Percentiles rank a stretch among this genome's conserved stretches.
Conservation (phyloP, 2,113 vertebrate genomes). For the Channa maculata region DNA sequence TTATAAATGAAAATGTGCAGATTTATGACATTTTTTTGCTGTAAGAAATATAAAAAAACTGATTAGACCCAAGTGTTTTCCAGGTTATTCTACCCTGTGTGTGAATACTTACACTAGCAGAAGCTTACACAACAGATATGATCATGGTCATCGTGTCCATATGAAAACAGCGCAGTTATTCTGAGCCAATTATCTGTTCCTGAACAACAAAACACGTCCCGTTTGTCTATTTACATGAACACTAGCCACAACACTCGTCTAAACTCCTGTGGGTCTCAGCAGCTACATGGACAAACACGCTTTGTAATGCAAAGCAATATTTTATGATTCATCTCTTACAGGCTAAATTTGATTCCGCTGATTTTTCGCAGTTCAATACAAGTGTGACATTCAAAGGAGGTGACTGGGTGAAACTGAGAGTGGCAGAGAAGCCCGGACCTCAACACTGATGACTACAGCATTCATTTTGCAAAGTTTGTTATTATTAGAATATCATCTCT, state of each 20-base stretch:
- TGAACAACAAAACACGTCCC: conserved; percentile 11
- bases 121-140: conserved; percentile 11
- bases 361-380: neutral
- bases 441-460: neutral
- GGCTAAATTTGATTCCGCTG: neutral
- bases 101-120: neutral
- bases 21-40: too few species aligned
- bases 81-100: conserved; percentile 16
- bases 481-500: neutral
- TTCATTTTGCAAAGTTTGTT: neutral
- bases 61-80: neutral
- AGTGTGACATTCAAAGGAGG: too few species aligned
- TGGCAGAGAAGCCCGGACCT: neutral
- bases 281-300: neutral
- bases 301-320: neutral
- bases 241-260: neutral
- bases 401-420: too few species aligned
- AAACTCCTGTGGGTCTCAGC: neutral
- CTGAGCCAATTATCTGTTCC: conserved; percentile 21
- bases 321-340: too few species aligned
- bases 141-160: conserved; percentile 28
- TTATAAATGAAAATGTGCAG: too few species aligned
- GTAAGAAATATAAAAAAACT: neutral
- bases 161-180: conserved; percentile 8
- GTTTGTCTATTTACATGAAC: conserved; percentile 4